Evolutionary conservation across 2,113 vertebrate genomes (phyloP), one percentile per base, ranked within the genome.

Genomic region (Campylomormyrus tamandua): DNA sequence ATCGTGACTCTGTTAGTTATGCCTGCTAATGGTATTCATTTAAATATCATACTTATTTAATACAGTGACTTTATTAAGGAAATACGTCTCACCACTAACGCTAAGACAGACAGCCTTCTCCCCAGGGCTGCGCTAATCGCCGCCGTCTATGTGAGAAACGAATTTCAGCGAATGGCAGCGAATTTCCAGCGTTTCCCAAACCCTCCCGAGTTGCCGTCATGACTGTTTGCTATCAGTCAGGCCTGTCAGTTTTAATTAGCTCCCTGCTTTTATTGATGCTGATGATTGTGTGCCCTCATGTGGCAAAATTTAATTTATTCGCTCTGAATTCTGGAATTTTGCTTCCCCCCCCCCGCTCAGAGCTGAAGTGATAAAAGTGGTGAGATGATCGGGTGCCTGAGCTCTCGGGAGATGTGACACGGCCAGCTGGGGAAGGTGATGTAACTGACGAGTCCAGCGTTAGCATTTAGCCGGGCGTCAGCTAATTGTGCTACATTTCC

Each of bases 221-320:
- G 21, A 56, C 85, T 56, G 48, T 53, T 53, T 35, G 85, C 85
- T 35, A 87, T 53, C 85, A 53, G 85, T 87, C 85, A 87, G 35
- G 48, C 27, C 50, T 52, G 50, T 87, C 85, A 87, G 31, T 53
- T 53, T 87, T 52, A 87, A 87, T 87, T 35, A 87, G 46, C 21
- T 53, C 5, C 19, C n/a, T 35, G 27, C 49, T 53, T 27, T 87
- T 48, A 87, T 53, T 87, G 50, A 87, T 53, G n/a, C 50, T 56
- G 50, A 50, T 87, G 85, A 91, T 92, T 94, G 92, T 92, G 87
- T 92, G 91, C 88, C 87, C 91, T 91, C 88, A 92, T 87, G 85
- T 87, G 85, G 85, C n/a, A 87, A 87, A 87, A 87, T 53, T 31
- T 53, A 87, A 87, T 87, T 87, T 87, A 87, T 87, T 87, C 85